A percentile compares a stretch with the other conserved stretches of the same genome.
Conservation (phyloP, 2,888 invertebrate species). For the Lepidochitona cinerea region DNA sequence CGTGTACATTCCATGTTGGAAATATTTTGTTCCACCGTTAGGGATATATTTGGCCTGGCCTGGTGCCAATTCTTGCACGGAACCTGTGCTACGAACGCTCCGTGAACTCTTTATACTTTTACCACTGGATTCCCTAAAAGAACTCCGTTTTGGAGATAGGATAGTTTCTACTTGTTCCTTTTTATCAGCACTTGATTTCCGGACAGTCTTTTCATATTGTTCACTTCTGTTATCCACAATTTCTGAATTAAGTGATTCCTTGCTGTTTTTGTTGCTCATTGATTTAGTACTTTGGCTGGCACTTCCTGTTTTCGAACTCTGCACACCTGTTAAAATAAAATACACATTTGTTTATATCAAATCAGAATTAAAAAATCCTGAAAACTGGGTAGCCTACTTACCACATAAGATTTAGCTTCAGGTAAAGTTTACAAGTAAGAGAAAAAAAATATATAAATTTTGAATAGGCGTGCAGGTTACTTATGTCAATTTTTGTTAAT, state of each 20-base stretch:
- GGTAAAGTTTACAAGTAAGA: too few relatives aligned
- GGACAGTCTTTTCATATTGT: background rate
- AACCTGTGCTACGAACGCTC: background rate
- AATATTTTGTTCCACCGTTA: background rate
- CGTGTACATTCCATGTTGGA: background rate
- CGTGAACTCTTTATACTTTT: background rate
- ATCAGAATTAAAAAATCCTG: too few relatives aligned
- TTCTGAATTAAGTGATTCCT: conserved; percentile 24
- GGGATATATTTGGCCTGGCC: background rate
- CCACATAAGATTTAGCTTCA: too few relatives aligned
- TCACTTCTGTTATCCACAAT: conserved; percentile 4
- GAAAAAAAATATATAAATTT: too few relatives aligned
- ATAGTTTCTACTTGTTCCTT: background rate
- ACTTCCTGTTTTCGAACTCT: conserved; percentile 5
- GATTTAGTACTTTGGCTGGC: conserved; percentile 26
- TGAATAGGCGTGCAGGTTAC: too few relatives aligned
- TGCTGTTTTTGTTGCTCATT: conserved; percentile 28
- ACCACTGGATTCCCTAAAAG: background rate
- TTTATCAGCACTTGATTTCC: background rate
- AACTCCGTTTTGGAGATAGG: background rate
- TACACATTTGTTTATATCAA: too few relatives aligned
- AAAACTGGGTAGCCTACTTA: too few relatives aligned
- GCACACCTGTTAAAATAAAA: background rate
- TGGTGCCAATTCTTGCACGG: background rate
- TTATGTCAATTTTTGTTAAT: too few relatives aligned